phyloP scores from a whole-genome alignment of 2,888 invertebrate species.

The Drosophila nr. perissopoda region DNA sequence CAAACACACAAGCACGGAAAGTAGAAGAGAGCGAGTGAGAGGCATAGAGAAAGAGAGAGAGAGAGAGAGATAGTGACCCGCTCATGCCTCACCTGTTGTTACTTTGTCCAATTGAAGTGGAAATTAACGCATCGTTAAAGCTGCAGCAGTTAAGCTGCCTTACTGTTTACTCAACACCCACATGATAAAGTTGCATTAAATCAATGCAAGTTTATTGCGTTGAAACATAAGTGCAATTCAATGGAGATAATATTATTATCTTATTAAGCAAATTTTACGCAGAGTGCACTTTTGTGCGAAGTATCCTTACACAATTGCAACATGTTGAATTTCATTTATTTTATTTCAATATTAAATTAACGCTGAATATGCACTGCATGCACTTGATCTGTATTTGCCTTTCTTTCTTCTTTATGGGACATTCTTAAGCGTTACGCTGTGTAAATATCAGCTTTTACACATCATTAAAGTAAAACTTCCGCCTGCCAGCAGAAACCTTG shows the following conservation, averaged over 20 bases:
- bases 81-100: slow-evolving; percentile 50
- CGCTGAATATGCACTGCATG: neutral
- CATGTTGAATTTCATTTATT: neutral
- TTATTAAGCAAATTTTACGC: neutral
- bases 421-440: slow-evolving; percentile 1
- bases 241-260: neutral
- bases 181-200: slow-evolving; percentile 8
- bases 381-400: neutral
- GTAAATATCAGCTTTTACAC: slow-evolving; percentile 4
- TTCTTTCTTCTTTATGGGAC: neutral
- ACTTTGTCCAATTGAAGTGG: slow-evolving; percentile 52
- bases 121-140: slow-evolving; percentile 50
- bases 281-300: neutral
- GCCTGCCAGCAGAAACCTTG: neutral
- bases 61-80: neutral
- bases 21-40: neutral
- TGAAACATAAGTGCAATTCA: neutral
- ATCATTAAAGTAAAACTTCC: slow-evolving; percentile 15
- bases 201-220: neutral
- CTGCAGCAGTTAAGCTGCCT: slow-evolving; percentile 49
- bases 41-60: no score
- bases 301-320: neutral
- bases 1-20: slow-evolving; percentile 14
- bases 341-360: neutral
- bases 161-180: slow-evolving; percentile 13